A percentile compares a stretch with the other conserved stretches of the same genome.
These are phyloP conservation scores for Potamarius usumacintae DNA, from an alignment of 2,113 vertebrate genomes.

Conservation along the genomic window DNA sequence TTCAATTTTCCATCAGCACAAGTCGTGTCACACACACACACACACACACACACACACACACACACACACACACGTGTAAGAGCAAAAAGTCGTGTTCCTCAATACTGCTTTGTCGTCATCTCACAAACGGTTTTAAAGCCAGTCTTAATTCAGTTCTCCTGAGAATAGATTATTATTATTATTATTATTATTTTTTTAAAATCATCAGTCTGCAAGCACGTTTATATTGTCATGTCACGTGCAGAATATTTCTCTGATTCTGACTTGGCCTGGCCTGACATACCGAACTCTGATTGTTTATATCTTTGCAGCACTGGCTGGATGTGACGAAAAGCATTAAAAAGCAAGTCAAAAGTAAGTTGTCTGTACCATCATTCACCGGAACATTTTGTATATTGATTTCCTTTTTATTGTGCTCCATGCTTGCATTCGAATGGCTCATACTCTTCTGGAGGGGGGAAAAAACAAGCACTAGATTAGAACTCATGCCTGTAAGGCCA, in stretches of 20 bases:
- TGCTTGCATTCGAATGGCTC: background rate
- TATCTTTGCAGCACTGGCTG: slow-evolving; percentile 88
- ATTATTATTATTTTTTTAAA: background rate
- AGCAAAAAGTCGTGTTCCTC: background rate
- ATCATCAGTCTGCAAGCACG: background rate
- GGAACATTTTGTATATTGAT: background rate
- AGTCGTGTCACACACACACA: background rate
- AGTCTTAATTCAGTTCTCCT: background rate
- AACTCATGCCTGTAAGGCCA: background rate
- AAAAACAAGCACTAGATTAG: background rate
- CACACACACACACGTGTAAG: background rate
- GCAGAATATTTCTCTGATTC: background rate
- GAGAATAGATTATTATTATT: too few relatives aligned
- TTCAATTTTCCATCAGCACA: slow-evolving; percentile 53
- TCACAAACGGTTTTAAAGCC: background rate
- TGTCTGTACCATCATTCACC: background rate
- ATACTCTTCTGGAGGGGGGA: too few relatives aligned
- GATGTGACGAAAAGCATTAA: slow-evolving; percentile 98
- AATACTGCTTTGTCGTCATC: background rate
- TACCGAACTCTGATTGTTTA: slow-evolving; percentile 28
- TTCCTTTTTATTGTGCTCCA: background rate
- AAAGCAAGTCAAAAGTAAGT: slow-evolving; percentile 99
- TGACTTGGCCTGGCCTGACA: background rate
- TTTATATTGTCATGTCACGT: background rate
- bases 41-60: too few relatives aligned